Percentiles rank a stretch among this genome's conserved stretches.
phyloP scores from a whole-genome alignment of 1,140 invertebrate genomes.

The Drosophila yakuba region DNA sequence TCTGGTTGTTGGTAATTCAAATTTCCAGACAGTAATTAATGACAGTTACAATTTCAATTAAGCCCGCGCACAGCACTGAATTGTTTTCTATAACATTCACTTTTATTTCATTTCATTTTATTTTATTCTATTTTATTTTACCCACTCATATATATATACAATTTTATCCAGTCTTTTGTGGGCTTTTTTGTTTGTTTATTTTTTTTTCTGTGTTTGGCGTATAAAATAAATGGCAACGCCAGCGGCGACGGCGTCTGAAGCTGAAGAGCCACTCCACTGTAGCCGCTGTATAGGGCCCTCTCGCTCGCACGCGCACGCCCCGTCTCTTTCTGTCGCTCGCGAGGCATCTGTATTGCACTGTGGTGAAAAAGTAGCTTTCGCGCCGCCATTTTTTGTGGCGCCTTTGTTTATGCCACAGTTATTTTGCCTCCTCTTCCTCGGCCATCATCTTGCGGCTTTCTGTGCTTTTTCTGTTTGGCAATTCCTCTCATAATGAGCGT shows the following conservation, averaged over 20 bases:
- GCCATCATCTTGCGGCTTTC: constrained; percentile 45
- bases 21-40: constrained; percentile 84
- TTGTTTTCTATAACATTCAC: constrained; percentile 71
- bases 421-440: constrained; percentile 37
- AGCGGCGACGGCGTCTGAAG: constrained; percentile 61
- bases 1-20: constrained; percentile 69
- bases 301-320: constrained; percentile 21
- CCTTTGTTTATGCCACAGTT: constrained; percentile 79
- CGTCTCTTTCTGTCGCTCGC: constrained; percentile 20
- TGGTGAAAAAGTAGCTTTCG: constrained; percentile 77
- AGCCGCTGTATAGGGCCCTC: constrained; percentile 44
- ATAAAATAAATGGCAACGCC: constrained; percentile 82
- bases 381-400: constrained; percentile 84
- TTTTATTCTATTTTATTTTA: constrained; percentile 36
- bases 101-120: constrained; percentile 32
- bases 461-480: constrained; percentile 68
- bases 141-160: constrained; percentile 30
- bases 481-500: constrained; percentile 78
- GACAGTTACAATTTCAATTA: constrained; percentile 84
- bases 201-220: constrained; percentile 70
- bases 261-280: constrained; percentile 73
- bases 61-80: constrained; percentile 52
- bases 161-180: constrained; percentile 42
- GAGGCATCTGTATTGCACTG: constrained; percentile 5
- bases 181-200: constrained; percentile 50